phyloP scores from a whole-genome alignment of 2,888 invertebrate genomes.

The Lamellibrachia satsuma region DNA sequence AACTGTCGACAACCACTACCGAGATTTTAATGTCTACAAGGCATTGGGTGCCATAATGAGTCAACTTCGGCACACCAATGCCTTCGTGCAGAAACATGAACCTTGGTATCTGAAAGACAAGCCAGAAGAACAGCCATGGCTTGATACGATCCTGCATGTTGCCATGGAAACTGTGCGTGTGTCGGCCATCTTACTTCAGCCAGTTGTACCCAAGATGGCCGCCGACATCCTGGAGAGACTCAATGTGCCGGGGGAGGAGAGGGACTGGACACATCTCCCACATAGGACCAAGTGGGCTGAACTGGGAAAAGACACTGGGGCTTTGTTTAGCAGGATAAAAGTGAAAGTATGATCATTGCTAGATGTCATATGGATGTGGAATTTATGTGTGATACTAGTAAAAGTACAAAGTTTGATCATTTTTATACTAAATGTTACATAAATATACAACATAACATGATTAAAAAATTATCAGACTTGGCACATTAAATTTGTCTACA shows the following conservation, averaged over 20 bases:
- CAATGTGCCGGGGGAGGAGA: conserved; percentile 49
- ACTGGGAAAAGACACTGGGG: background rate
- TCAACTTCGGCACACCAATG: conserved; percentile 81
- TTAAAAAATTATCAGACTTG: too few relatives aligned
- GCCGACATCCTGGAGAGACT: conserved; percentile 72
- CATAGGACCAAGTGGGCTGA: background rate
- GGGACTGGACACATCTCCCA: conserved; percentile 41
- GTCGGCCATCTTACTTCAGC: conserved; percentile 81
- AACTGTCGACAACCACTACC: conserved; percentile 74
- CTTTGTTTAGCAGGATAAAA: conserved; percentile 14
- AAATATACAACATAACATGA: too few relatives aligned
- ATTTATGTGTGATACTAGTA: background rate
- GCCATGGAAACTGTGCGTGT: conserved; percentile 86
- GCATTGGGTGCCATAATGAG: conserved; percentile 81
- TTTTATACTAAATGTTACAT: too few relatives aligned
- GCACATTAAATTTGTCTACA: too few relatives aligned
- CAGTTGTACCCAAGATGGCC: conserved; percentile 82
- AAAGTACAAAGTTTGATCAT: too few relatives aligned
- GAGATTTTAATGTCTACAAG: conserved; percentile 82
- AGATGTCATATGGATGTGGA: background rate
- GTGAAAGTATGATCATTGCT: background rate
- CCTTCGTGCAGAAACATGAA: conserved; percentile 83
- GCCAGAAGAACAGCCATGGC: conserved; percentile 56
- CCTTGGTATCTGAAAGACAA: conserved; percentile 87
- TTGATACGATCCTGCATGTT: conserved; percentile 80